phyloP scores from a whole-genome alignment of 2,888 invertebrate genomes.

The Isotomurus palustris region DNA sequence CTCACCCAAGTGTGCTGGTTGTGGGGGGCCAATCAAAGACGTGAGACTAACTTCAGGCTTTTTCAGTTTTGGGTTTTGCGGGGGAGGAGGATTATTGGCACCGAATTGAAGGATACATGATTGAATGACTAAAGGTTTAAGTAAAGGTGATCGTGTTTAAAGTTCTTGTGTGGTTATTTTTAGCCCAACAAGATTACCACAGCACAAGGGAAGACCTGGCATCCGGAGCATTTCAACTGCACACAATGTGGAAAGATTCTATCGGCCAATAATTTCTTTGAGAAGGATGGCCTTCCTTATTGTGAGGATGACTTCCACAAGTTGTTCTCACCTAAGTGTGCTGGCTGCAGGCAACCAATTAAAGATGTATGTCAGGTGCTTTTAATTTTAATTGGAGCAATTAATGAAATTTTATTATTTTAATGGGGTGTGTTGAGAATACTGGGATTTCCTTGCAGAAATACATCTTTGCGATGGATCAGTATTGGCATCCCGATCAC shows the following conservation, averaged over 20 bases:
- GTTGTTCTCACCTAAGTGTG: slow-evolving; percentile 39
- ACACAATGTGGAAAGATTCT: slow-evolving; percentile 28
- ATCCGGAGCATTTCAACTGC: slow-evolving; percentile 31
- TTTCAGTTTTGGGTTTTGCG: too few relatives aligned
- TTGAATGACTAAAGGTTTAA: too few relatives aligned
- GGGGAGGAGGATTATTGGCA: too few relatives aligned
- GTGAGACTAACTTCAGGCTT: neutral
- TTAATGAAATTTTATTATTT: neutral
- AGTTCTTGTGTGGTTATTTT: neutral
- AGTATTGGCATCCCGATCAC: slow-evolving; percentile 43
- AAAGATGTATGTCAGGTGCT: slow-evolving; percentile 19
- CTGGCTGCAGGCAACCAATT: slow-evolving; percentile 39
- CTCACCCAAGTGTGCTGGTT: slow-evolving; percentile 29
- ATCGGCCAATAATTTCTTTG: slow-evolving; percentile 30
- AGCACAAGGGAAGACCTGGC: slow-evolving; percentile 19
- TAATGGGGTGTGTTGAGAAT: neutral
- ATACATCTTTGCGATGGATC: slow-evolving; percentile 30
- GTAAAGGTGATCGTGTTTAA: neutral
- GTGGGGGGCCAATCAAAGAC: slow-evolving; percentile 22
- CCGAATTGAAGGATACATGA: too few relatives aligned
- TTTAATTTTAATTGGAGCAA: neutral
- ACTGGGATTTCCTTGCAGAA: slow-evolving; percentile 15
- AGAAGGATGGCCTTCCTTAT: slow-evolving; percentile 33
- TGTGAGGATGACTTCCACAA: slow-evolving; percentile 37
- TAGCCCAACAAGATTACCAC: slow-evolving; percentile 7